Conservation (phyloP, 2,113 vertebrate species). For the Bubo bubo region DNA sequence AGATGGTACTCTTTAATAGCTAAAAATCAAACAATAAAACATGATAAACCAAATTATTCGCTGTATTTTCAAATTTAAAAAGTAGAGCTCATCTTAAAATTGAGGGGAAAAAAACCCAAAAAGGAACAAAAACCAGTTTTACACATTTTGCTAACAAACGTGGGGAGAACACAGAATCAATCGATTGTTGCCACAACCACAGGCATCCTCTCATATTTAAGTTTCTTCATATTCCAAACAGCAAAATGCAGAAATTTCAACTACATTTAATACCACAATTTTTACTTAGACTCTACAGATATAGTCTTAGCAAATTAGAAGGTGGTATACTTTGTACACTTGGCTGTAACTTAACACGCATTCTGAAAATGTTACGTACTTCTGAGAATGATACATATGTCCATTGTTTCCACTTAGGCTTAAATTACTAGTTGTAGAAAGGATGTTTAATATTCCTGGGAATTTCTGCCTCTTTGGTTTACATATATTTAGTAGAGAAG, state of each 20-base stretch:
- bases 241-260: neutral
- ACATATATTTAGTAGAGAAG: neutral
- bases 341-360: neutral
- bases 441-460: neutral
- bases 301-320: neutral
- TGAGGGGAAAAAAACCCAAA: neutral
- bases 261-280: neutral
- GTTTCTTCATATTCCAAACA: neutral
- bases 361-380: neutral
- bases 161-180: neutral
- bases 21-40: constrained; percentile 42
- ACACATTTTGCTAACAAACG: neutral
- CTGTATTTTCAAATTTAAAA: constrained; percentile 2
- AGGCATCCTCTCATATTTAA: neutral
- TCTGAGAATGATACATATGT: neutral
- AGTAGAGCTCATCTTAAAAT: neutral
- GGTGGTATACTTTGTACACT: neutral
- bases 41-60: neutral
- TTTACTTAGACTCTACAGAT: neutral
- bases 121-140: neutral
- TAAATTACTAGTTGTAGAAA: neutral
- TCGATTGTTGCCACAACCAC: neutral
- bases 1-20: neutral
- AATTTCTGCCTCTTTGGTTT: neutral
- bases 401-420: neutral